These are phyloP conservation scores for Ylistrum balloti DNA, from an alignment of 1,140 invertebrate species.

Conservation along the genomic window DNA sequence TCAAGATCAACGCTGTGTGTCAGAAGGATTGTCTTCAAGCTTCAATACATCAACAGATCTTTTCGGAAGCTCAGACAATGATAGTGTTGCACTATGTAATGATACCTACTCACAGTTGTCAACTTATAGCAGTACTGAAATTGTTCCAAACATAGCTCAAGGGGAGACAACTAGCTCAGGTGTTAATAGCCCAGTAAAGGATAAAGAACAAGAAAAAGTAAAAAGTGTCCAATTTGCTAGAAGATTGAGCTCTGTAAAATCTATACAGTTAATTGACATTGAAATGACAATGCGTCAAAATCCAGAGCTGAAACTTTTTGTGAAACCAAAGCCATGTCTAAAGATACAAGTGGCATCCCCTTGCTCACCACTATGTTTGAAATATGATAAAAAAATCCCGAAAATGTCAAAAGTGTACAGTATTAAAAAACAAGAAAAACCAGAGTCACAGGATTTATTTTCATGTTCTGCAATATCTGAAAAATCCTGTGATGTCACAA, in stretches of 20 bases:
- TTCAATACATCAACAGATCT: neutral
- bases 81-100: neutral
- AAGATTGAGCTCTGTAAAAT: no score
- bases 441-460: slow-evolving; percentile 1
- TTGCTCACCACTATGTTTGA: neutral
- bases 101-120: neutral
- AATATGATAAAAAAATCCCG: neutral
- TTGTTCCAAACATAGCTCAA: neutral
- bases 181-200: no score
- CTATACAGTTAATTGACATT: slow-evolving; percentile 46
- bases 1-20: neutral
- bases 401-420: neutral
- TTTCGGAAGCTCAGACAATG: neutral
- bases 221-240: no score
- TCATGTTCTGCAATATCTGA: neutral
- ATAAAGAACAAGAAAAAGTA: neutral
- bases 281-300: slow-evolving; percentile 47
- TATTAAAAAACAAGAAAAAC: neutral
- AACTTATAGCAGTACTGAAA: neutral
- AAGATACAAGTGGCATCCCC: neutral
- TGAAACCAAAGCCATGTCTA: slow-evolving; percentile 44
- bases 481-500: neutral
- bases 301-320: neutral
- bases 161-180: no score
- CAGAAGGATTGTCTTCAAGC: neutral